A percentile compares a stretch with the other conserved stretches of the same genome.
Conservation (phyloP, 2,888 invertebrate genomes). For the Nycteola revayana region DNA sequence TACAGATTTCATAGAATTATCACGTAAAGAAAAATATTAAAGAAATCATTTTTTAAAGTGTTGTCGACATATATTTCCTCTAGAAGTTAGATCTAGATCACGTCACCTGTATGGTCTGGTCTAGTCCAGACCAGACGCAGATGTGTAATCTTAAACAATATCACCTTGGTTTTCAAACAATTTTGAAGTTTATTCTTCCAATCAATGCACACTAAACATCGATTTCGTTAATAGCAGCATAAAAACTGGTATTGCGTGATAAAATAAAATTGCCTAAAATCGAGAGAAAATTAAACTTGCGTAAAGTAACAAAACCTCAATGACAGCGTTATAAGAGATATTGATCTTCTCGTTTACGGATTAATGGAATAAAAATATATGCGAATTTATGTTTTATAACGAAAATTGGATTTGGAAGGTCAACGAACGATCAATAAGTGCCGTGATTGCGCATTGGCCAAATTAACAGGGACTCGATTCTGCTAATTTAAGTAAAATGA, state of each 20-base stretch:
- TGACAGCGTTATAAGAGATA: slow-evolving; percentile 4
- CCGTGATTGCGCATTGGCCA: slow-evolving; percentile 38
- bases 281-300: background rate
- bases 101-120: no score
- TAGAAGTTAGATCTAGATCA: no score
- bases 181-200: slow-evolving; percentile 11
- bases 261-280: slow-evolving; percentile 7
- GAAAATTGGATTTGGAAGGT: slow-evolving; percentile 33
- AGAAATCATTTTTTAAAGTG: no score
- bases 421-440: slow-evolving; percentile 48
- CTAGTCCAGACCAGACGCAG: no score
- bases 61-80: no score
- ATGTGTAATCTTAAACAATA: no score
- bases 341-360: slow-evolving; percentile 8
- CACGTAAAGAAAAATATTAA: no score
- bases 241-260: slow-evolving; percentile 8
- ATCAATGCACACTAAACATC: slow-evolving; percentile 9
- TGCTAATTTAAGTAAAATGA: no score
- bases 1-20: no score
- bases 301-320: slow-evolving; percentile 6
- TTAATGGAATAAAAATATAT: slow-evolving; percentile 12
- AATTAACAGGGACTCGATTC: no score
- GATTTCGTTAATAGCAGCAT: slow-evolving; percentile 13
- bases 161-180: no score
- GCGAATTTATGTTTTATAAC: slow-evolving; percentile 9